Conservation (phyloP, 2,797 vertebrate species). For the Poeciliopsis presidionis region DNA sequence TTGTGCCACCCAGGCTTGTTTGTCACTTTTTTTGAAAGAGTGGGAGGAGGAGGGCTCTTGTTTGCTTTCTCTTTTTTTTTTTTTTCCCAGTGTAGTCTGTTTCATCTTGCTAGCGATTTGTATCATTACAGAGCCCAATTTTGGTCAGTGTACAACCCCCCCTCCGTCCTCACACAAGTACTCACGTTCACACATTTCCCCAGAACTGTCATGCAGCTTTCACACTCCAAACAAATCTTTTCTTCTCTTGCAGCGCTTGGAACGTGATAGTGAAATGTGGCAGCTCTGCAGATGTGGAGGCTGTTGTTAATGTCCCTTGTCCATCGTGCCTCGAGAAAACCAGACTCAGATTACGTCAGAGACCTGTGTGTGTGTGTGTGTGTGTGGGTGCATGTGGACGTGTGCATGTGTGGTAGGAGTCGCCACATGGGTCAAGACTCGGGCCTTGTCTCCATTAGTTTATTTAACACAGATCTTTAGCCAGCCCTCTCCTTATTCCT, state of each 20-base stretch:
- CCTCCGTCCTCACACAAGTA: conserved; percentile 38
- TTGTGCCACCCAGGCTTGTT: conserved; percentile 41
- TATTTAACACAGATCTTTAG: conserved; percentile 69
- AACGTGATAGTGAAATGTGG: conserved; percentile 46
- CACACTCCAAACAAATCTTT: conserved; percentile 74
- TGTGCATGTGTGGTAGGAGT: conserved; percentile 38
- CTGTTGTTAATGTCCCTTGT: conserved; percentile 55
- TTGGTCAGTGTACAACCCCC: conserved; percentile 40
- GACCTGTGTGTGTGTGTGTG: conserved; percentile 2
- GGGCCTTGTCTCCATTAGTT: conserved; percentile 76
- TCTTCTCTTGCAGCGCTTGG: conserved; percentile 53
- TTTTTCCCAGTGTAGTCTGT: conserved; percentile 44
- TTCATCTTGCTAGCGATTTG: conserved; percentile 69
- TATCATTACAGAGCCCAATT: conserved; percentile 68
- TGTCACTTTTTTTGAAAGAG: conserved; percentile 43
- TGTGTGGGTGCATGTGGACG: background rate
- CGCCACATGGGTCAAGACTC: conserved; percentile 61
- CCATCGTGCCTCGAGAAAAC: conserved; percentile 25
- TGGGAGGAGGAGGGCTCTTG: conserved; percentile 17
- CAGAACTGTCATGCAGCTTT: conserved; percentile 65
- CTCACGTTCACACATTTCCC: conserved; percentile 64
- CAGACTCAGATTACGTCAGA: conserved; percentile 26
- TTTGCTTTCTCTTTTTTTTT: background rate
- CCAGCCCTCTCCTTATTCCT: conserved; percentile 36
- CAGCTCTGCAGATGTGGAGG: conserved; percentile 52